These are phyloP conservation scores for Cylloceria caligata DNA, from an alignment of 2,888 invertebrate species.

Conservation along the genomic window DNA sequence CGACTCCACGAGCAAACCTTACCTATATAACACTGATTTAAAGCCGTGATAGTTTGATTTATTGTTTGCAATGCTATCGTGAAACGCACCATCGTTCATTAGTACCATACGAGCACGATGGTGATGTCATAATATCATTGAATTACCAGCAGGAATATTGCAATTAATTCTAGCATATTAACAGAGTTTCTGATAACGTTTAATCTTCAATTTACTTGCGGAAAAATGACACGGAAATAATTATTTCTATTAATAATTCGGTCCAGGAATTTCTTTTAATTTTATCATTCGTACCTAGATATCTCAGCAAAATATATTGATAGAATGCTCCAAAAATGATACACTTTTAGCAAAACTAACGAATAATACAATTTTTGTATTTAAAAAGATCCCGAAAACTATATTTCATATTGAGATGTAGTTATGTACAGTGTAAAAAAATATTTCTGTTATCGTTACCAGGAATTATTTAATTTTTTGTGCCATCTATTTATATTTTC, in stretches of 20 bases:
- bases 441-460: not conserved
- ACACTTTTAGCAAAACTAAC: not conserved
- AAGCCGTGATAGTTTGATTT: constrained; percentile 1
- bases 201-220: too few relatives aligned
- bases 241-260: too few relatives aligned
- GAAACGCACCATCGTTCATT: constrained; percentile 16
- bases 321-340: not conserved
- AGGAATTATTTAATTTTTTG: not conserved
- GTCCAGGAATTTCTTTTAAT: not conserved
- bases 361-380: not conserved
- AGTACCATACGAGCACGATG: constrained; percentile 16
- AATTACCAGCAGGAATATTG: not conserved
- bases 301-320: not conserved
- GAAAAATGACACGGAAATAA: too few relatives aligned
- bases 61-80: constrained; percentile 4
- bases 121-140: not conserved
- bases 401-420: too few relatives aligned
- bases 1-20: not conserved
- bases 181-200: not conserved
- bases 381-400: too few relatives aligned
- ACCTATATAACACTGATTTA: not conserved
- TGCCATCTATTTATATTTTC: not conserved
- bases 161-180: not conserved
- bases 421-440: too few relatives aligned
- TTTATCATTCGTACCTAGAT: not conserved